phyloP scores from a whole-genome alignment of 2,888 invertebrate species.

The Cataglyphis livida region DNA sequence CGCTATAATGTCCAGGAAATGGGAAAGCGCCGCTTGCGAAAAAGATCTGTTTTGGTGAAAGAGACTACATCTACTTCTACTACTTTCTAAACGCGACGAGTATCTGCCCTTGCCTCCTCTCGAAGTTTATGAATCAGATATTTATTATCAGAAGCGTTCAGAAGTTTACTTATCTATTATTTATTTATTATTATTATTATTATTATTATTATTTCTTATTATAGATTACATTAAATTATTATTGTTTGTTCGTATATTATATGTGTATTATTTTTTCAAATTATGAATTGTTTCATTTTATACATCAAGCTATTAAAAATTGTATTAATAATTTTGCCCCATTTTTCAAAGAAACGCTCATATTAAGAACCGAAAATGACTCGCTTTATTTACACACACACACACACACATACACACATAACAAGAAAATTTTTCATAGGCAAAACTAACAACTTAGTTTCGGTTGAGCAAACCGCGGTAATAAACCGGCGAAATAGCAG shows the following conservation, averaged over 20 bases:
- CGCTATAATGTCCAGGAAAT: conserved; percentile 63
- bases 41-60: conserved; percentile 12
- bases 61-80: neutral
- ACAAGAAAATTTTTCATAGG: neutral
- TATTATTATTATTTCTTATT: neutral
- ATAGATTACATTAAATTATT: neutral
- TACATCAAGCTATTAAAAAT: neutral
- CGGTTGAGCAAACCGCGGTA: conserved; percentile 1
- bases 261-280: neutral
- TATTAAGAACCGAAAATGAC: conserved; percentile 5
- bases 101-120: neutral
- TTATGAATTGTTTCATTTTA: neutral
- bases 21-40: conserved; percentile 28
- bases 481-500: conserved; percentile 17
- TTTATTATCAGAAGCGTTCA: no score
- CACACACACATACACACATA: neutral
- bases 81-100: neutral
- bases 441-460: conserved; percentile 31
- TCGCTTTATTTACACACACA: neutral
- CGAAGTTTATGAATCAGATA: neutral
- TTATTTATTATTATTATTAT: neutral
- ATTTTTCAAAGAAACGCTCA: neutral
- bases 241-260: neutral
- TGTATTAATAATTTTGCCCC: no score
- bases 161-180: neutral